Evolutionary conservation across 2,797 vertebrate genomes (phyloP), one percentile per base, ranked within the genome.

Genomic region (Premnoplex brunnescens): DNA sequence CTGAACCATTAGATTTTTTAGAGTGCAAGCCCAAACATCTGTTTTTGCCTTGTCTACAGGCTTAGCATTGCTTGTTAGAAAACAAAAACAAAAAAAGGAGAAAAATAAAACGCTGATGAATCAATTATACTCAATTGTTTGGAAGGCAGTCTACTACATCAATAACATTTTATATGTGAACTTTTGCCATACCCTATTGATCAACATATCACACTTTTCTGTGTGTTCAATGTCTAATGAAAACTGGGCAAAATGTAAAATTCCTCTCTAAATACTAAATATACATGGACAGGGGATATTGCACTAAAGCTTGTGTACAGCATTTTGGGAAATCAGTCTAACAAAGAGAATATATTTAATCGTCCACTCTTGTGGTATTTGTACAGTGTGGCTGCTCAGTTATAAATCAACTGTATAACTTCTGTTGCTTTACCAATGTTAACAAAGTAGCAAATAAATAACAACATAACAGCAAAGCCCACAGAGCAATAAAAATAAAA

Each of bases 1-100:
- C 93, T 82, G 43, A 48, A 88, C 91, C 64, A 89, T 95, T 95
- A 91, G 76, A 96, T 86, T 97, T 88, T 78, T 90, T 63, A 91
- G 81, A 55, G 73, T 90, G 62, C 92, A 95, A 97, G 76, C 54
- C 83, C 68, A 89, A 75, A 85, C 46, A 87, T 95, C 76, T 94
- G 51, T 89, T 88, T 77, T 88, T 74, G 37, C 41, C 62, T 91
- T 93, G 71, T 91, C 85, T 96, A 27, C 58, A 81, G 88, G 76
- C 46, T 76, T 67, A 80, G 28, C 49, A 92, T 24, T 85, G 26
- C 48, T 34, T 73, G 5, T 18, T 46, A 54, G 19, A 44, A 52
- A 71, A 52, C 74, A 44, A 44, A 48, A 54, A 15, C 5, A 52
- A 12, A 36, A 10, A 19, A 24, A 36, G 14, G 12, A 34, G 19